Evolutionary conservation across 2,113 vertebrate genomes (phyloP).

Genomic region (Nyctereutes procyonoides): DNA sequence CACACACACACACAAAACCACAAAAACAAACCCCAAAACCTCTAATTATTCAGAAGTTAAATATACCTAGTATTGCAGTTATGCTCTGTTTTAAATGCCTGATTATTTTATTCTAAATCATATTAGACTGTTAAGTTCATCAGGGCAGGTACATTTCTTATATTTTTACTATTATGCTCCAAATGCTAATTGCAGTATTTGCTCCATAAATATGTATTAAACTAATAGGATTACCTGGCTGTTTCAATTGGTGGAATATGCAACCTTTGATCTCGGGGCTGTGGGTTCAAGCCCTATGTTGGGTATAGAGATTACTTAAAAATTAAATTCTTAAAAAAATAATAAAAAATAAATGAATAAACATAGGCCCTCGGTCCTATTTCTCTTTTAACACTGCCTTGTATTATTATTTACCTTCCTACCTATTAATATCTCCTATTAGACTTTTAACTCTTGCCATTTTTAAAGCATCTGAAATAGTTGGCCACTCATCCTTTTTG

Average conservation of each 20-base stretch:
- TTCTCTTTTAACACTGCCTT: neutral
- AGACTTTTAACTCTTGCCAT: neutral
- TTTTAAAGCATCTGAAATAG: neutral
- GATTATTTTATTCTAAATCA: conserved; percentile 3
- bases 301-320: neutral
- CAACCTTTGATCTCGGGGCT: neutral
- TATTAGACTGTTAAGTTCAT: neutral
- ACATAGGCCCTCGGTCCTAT: neutral
- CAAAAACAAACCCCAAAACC: too few species aligned
- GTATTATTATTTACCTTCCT: neutral
- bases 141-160: neutral
- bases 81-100: neutral
- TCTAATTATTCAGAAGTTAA: neutral
- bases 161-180: neutral
- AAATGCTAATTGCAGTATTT: neutral
- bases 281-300: neutral
- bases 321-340: neutral
- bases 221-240: neutral
- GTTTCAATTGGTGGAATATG: neutral
- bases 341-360: neutral
- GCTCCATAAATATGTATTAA: neutral
- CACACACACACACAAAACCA: too few species aligned
- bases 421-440: neutral
- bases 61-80: neutral
- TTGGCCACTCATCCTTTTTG: neutral